These are phyloP conservation scores for Anguilla anguilla DNA, from an alignment of 2,797 vertebrate genomes.

Conservation along the genomic window DNA sequence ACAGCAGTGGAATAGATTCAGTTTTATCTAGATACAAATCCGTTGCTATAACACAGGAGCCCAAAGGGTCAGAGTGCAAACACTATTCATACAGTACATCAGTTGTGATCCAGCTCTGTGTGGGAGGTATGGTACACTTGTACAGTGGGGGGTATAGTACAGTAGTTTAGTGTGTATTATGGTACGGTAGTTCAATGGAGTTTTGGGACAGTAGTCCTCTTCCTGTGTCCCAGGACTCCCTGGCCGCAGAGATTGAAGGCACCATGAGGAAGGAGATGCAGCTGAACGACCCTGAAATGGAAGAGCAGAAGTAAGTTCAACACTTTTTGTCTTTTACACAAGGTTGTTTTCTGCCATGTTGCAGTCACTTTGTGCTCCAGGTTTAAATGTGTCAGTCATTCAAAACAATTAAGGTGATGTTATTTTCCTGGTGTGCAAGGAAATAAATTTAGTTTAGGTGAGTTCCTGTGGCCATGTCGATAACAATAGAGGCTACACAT, in stretches of 20 bases:
- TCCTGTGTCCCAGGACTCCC: slow-evolving; percentile 81
- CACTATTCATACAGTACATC: neutral
- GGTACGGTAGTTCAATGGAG: neutral
- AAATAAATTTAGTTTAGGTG: neutral
- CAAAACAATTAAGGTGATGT: neutral
- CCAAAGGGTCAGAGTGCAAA: neutral
- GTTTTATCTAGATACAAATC: neutral
- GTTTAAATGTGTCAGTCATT: neutral
- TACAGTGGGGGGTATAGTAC: too few relatives aligned
- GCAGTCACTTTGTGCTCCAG: neutral
- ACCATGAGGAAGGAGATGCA: slow-evolving; percentile 95
- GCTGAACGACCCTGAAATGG: slow-evolving; percentile 84
- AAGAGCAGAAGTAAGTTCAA: slow-evolving; percentile 80
- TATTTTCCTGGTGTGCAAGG: neutral
- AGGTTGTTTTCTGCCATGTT: neutral
- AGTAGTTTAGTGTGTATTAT: neutral
- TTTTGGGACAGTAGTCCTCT: neutral
- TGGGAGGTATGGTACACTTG: too few relatives aligned
- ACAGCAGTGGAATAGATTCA: neutral
- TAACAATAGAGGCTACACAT: too few relatives aligned
- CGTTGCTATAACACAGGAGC: neutral
- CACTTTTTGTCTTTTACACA: neutral
- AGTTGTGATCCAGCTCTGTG: neutral
- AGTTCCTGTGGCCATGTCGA: too few relatives aligned
- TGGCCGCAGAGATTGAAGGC: slow-evolving; percentile 98